Base-by-base conservation (phyloP, 1,140 invertebrate species). In the Eciton burchellii region DNA sequence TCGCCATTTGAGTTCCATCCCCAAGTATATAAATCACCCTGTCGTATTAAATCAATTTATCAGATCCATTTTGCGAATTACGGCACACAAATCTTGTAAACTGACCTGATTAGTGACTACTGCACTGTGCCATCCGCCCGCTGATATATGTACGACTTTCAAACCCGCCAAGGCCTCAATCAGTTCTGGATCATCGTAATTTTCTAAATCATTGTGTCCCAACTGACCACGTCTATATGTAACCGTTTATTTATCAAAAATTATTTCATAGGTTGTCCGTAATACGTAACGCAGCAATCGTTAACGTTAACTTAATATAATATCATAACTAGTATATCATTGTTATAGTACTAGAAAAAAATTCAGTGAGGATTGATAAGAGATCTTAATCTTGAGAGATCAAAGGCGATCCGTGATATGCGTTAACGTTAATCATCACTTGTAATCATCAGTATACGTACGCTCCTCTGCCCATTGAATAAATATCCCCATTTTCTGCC, bases 1-100 rank as follows among this genome's bases (percentile, higher is more conserved):
- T 99, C 97, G 0, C 97, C 97, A 91, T 95, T 95, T 84, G 97
- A 96, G 94, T 99, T 99, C 96, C 97, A 98, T n/a, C 98, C 98
- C 98, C 98, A 99, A 0, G 95, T 95, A 91, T 98, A 99, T 0
- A 98, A 86, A 92, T 98, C 97, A 11, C 97, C 96, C 93, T 95
- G 2, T 24, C 72, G 45, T 62, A 49, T 52, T 19, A 76, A 65
- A 81, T 21, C n/a, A 68, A 14, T 66, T 72, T 83, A 9, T 59
- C 12, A 35, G 35, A 35, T 35, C 6, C 35, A 35, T 35, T 35
- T 54, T 54, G 35, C 1, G 21, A 66, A 49, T 57, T 3, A n/a
- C 16, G 16, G 16, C 24, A 65, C 0, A 26, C 21, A 19, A 82
- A 24, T 24, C 41, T 60, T 68, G 26, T 47, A 59, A 43, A 57